Conservation (phyloP, 1,140 invertebrate species). For the Zaprionus tsacasi region DNA sequence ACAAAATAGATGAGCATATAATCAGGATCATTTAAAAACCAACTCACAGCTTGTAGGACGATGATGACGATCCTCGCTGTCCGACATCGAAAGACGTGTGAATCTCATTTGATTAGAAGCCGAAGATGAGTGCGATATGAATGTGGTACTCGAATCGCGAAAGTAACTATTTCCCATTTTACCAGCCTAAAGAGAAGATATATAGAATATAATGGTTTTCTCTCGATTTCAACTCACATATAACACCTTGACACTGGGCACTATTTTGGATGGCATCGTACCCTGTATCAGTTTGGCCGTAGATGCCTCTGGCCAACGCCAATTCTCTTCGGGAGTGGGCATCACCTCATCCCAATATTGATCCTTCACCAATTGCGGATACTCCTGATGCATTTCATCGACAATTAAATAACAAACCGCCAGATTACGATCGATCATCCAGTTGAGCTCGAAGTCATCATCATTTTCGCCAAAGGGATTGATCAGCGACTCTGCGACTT, state of each 20-base stretch:
- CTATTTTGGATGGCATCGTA: slow-evolving; percentile 2
- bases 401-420: slow-evolving; percentile 95
- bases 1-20: too few species aligned
- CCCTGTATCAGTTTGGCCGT: slow-evolving; percentile 89
- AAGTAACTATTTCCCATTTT: neutral
- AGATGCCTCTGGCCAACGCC: slow-evolving; percentile 92
- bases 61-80: neutral
- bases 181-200: neutral
- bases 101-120: neutral
- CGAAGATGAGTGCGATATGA: neutral
- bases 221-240: neutral
- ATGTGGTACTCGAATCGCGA: neutral
- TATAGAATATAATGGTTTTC: neutral
- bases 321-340: slow-evolving; percentile 87
- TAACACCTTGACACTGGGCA: slow-evolving; percentile 6
- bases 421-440: slow-evolving; percentile 94
- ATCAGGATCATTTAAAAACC: neutral
- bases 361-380: slow-evolving; percentile 93
- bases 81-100: neutral
- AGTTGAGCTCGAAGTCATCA: slow-evolving; percentile 90
- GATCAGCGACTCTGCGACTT: slow-evolving; percentile 91
- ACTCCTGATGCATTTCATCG: slow-evolving; percentile 96
- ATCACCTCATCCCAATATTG: slow-evolving; percentile 96
- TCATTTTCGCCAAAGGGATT: slow-evolving; percentile 96
- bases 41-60: slow-evolving; percentile 29